Evolutionary conservation across 1,140 invertebrate species (phyloP), one percentile per base, ranked within the genome.

Genomic region (Drosophila pandora): DNA sequence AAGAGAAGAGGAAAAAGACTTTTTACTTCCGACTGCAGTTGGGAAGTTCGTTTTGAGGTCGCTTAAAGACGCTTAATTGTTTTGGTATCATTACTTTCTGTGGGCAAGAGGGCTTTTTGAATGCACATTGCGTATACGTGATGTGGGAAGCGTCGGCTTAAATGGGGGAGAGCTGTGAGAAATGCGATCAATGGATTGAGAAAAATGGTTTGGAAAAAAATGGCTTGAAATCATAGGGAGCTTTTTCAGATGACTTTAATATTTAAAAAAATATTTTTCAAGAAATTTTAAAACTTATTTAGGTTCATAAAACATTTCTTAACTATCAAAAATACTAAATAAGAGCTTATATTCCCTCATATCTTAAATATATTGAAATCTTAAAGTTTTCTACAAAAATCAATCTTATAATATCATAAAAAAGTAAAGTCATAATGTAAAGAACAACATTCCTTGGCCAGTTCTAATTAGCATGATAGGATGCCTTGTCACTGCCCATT

Each of bases 21-120:
- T 69, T 57, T 70, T 78, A 83, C 80, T 83, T 75, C 78, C 83
- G 78, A 87, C 47, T 85, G 82, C 78, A 85, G 74, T 62, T 77
- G 70, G 74, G 68, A 85, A 60, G 65, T 85, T 45, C 43, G 30
- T 43, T 43, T 61, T 76, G 76, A 39, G 54, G 74, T 75, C 52
- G 64, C 32, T 32, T 37, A 69, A 57, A 69, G 65, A 49, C 17
- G 63, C 64, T 69, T 70, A 70, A 70, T 70, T 69, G 64, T 48
- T 69, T 69, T 69, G 50, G 43, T 39, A 70, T 68, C 45, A 13
- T n/a, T 4, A 39, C 56, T 47, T 67, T 45, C 12, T 10, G 10
- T n/a, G 10, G 64, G 39, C 6, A n/a, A n/a, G 39, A 68, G 17
- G 17, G 30, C 17, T 39, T 49, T 23, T 63, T 13, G 4, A 21